These are phyloP conservation scores for Drosophila imparisetae DNA, from an alignment of 2,888 invertebrate species.

Conservation along the genomic window DNA sequence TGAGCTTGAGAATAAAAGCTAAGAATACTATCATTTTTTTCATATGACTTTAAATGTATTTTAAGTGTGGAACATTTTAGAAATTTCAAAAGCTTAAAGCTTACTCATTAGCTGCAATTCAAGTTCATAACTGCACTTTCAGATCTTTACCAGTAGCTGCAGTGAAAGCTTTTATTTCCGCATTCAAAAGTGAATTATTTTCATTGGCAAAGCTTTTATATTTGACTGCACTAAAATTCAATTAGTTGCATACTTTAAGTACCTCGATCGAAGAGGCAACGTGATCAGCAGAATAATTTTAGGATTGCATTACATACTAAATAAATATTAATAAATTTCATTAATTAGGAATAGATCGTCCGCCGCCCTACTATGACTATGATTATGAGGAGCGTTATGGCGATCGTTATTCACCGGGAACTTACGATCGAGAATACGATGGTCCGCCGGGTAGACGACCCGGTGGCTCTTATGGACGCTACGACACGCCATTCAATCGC, in stretches of 20 bases:
- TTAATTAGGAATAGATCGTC: constrained; percentile 81
- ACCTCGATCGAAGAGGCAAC: not conserved
- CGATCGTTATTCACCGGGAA: constrained; percentile 69
- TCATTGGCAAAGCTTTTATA: constrained; percentile 22
- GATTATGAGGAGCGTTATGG: constrained; percentile 84
- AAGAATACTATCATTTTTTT: not conserved
- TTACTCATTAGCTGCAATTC: not conserved
- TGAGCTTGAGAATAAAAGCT: not conserved
- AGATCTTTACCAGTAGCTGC: not conserved
- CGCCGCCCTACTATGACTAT: constrained; percentile 82
- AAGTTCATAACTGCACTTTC: constrained; percentile 4
- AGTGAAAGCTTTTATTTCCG: constrained; percentile 15
- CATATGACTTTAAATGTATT: not conserved
- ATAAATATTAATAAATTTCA: not conserved
- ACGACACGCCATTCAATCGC: constrained; percentile 82
- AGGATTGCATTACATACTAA: constrained; percentile 1
- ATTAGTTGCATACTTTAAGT: constrained; percentile 50
- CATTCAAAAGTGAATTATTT: not conserved
- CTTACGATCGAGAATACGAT: constrained; percentile 83
- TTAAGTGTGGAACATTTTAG: not conserved
- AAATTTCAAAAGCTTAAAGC: not conserved
- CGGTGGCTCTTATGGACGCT: constrained; percentile 80
- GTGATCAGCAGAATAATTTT: constrained; percentile 29
- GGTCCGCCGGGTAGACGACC: constrained; percentile 78
- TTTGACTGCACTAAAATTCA: not conserved